phyloP scores from a whole-genome alignment of 1,140 invertebrate genomes.

The Drosophila willistoni region DNA sequence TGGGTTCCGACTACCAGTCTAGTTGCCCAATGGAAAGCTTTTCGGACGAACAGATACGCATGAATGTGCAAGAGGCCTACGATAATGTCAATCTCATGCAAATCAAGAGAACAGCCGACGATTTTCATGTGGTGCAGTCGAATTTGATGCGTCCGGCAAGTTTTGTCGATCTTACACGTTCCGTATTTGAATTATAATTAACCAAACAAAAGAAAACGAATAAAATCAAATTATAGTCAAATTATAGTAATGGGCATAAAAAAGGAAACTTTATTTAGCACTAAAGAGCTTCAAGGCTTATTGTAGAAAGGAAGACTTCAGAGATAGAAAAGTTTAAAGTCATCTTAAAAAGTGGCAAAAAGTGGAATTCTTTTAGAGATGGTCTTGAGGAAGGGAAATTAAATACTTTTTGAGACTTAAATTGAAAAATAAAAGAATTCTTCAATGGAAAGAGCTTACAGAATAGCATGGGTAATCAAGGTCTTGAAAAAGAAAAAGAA shows the following conservation, averaged over 20 bases:
- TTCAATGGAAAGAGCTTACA: too few species aligned
- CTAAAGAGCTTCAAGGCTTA: neutral
- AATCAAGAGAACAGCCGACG: conserved; percentile 22
- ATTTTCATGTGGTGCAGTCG: conserved; percentile 60
- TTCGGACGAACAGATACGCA: conserved; percentile 16
- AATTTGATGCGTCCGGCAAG: conserved; percentile 57
- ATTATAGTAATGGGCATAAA: neutral
- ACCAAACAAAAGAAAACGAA: neutral
- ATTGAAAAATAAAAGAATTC: too few species aligned
- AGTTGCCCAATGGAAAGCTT: conserved; percentile 31
- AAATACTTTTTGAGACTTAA: too few species aligned
- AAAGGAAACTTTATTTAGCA: neutral
- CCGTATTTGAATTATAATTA: conserved; percentile 53
- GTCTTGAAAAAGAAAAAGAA: too few species aligned
- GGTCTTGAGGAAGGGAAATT: too few species aligned
- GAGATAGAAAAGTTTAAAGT: too few species aligned
- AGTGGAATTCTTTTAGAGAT: too few species aligned
- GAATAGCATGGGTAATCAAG: too few species aligned
- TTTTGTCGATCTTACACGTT: conserved; percentile 50
- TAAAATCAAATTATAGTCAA: conserved; percentile 1
- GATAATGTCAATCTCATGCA: conserved; percentile 29
- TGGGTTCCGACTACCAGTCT: conserved; percentile 30
- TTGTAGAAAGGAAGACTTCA: too few species aligned
- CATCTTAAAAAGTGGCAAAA: too few species aligned
- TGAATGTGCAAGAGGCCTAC: conserved; percentile 28